phyloP scores from a whole-genome alignment of 2,797 vertebrate genomes.

The Onychomys torridus region DNA sequence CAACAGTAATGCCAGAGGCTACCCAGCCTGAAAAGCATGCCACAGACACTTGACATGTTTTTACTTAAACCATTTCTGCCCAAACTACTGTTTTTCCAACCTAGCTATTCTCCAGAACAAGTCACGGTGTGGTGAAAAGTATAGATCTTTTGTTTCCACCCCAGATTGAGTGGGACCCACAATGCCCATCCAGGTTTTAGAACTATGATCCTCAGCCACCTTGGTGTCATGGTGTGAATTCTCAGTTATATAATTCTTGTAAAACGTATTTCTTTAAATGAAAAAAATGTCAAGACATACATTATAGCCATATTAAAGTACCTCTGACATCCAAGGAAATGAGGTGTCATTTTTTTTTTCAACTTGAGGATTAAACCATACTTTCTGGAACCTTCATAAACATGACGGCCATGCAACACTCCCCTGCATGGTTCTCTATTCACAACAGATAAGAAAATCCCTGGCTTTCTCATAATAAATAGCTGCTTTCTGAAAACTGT shows the following conservation, averaged over 20 bases:
- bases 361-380: conserved; percentile 29
- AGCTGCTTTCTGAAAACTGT: conserved; percentile 73
- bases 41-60: background rate
- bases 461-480: conserved; percentile 59
- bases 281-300: conserved; percentile 43
- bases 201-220: background rate
- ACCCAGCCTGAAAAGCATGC: background rate
- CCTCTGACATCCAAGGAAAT: conserved; percentile 57
- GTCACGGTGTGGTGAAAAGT: background rate
- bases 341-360: conserved; percentile 46
- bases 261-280: conserved; percentile 62
- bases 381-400: conserved; percentile 53
- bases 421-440: conserved; percentile 29
- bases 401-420: background rate
- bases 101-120: background rate
- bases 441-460: conserved; percentile 65
- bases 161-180: background rate
- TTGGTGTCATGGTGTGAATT: background rate
- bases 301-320: conserved; percentile 60
- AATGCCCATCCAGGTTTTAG: background rate
- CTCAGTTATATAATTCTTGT: background rate
- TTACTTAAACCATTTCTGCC: background rate
- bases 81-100: conserved; percentile 1
- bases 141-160: background rate
- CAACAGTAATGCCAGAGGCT: background rate